A percentile compares a stretch with the other conserved stretches of the same genome.
phyloP scores from a whole-genome alignment of 2,888 invertebrate species.

The Drosophila dives region DNA sequence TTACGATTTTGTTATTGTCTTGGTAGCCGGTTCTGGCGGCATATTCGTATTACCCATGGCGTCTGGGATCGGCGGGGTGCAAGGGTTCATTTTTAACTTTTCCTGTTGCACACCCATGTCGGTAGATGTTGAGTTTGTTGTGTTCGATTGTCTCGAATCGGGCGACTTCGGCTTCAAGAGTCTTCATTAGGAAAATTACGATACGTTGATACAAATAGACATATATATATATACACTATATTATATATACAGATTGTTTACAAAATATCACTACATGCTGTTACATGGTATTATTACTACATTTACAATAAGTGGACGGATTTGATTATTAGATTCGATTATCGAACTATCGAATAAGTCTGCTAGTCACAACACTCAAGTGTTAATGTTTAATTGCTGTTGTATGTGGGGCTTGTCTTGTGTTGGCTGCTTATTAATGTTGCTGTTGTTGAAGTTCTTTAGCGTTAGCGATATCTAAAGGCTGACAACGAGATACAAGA shows the following conservation, averaged over 20 bases:
- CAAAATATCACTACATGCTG: slow-evolving; percentile 21
- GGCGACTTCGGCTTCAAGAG: slow-evolving; percentile 68
- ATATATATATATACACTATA: slow-evolving; percentile 24
- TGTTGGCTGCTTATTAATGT: slow-evolving; percentile 40
- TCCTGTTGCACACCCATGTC: slow-evolving; percentile 62
- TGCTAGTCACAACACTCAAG: slow-evolving; percentile 24
- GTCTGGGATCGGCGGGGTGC: slow-evolving; percentile 1
- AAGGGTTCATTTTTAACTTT: slow-evolving; percentile 66
- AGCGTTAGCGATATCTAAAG: slow-evolving; percentile 69
- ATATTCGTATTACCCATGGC: slow-evolving; percentile 28
- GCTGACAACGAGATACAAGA: slow-evolving; percentile 74
- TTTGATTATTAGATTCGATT: slow-evolving; percentile 26
- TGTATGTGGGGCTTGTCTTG: slow-evolving; percentile 33
- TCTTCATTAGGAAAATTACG: slow-evolving; percentile 63
- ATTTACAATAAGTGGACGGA: slow-evolving; percentile 43
- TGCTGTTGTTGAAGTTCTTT: slow-evolving; percentile 50
- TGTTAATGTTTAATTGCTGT: slow-evolving; percentile 16
- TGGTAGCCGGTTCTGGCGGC: slow-evolving; percentile 11
- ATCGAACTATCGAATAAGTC: neutral
- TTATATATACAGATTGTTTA: slow-evolving; percentile 5
- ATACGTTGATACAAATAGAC: slow-evolving; percentile 22
- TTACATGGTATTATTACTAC: slow-evolving; percentile 26
- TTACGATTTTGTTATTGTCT: slow-evolving; percentile 29
- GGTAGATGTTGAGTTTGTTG: slow-evolving; percentile 77
- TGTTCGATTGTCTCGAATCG: slow-evolving; percentile 71